phyloP scores from a whole-genome alignment of 2,888 invertebrate genomes.

The Resseliella maxima region DNA sequence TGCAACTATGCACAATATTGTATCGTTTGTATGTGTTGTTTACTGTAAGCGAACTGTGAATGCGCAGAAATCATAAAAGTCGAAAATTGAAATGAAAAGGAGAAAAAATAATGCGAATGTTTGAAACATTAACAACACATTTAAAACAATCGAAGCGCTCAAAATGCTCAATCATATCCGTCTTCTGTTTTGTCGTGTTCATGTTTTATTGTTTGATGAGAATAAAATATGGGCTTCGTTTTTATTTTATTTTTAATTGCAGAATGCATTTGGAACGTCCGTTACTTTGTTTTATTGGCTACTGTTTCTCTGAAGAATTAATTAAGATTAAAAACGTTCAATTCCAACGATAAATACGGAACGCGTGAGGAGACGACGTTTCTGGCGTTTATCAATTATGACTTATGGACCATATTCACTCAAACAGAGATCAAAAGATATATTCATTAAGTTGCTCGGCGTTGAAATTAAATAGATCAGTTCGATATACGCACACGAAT shows the following conservation, averaged over 20 bases:
- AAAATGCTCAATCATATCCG: conserved; percentile 41
- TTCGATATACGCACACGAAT: neutral
- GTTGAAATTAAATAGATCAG: neutral
- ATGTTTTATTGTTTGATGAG: neutral
- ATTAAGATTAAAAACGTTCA: conserved; percentile 53
- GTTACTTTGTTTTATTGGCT: conserved; percentile 14
- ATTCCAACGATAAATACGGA: conserved; percentile 37
- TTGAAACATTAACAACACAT: conserved; percentile 29
- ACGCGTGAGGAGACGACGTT: neutral
- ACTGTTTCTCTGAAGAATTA: conserved; percentile 51
- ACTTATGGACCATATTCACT: conserved; percentile 33
- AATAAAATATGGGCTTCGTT: neutral
- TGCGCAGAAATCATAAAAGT: neutral
- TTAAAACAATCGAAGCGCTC: conserved; percentile 23
- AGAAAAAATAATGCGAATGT: conserved; percentile 5
- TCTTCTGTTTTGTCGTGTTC: neutral
- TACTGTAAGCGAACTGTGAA: neutral
- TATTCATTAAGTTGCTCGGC: conserved; percentile 5
- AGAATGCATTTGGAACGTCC: neutral
- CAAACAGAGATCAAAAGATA: neutral
- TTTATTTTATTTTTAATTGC: neutral
- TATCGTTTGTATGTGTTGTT: neutral
- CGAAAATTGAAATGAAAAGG: conserved; percentile 8
- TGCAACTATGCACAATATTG: neutral
- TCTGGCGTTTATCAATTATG: conserved; percentile 27